These are phyloP conservation scores for Carcinoscorpius rotundicauda DNA, from an alignment of 1,140 invertebrate species.

Conservation along the genomic window DNA sequence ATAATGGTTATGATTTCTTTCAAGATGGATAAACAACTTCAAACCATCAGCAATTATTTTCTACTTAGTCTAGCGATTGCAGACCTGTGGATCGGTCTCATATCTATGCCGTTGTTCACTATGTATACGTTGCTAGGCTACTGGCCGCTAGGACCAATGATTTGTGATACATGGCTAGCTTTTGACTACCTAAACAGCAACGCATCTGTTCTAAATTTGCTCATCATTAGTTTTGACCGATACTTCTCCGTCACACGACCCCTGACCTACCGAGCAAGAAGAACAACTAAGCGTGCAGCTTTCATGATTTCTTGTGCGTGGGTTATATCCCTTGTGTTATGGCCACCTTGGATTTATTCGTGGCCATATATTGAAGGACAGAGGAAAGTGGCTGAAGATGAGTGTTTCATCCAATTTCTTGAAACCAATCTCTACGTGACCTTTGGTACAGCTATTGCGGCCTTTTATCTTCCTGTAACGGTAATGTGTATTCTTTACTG, in stretches of 20 bases:
- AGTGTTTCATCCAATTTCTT: constrained; percentile 45
- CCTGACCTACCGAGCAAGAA: constrained; percentile 41
- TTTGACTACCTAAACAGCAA: constrained; percentile 38
- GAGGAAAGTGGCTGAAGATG: constrained; percentile 34
- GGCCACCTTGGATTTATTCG: constrained; percentile 45
- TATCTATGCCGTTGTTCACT: constrained; percentile 28
- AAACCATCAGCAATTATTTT: constrained; percentile 47
- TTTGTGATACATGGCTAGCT: constrained; percentile 37
- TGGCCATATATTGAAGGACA: constrained; percentile 42
- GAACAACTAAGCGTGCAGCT: constrained; percentile 40
- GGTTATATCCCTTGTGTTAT: constrained; percentile 37
- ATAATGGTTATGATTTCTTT: constrained; percentile 43
- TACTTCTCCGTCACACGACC: constrained; percentile 43
- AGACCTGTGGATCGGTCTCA: constrained; percentile 34
- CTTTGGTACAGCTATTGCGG: constrained; percentile 37
- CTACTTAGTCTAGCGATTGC: constrained; percentile 36
- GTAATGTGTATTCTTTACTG: constrained; percentile 27
- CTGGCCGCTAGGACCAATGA: constrained; percentile 34
- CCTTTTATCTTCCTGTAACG: constrained; percentile 45
- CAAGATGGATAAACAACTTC: constrained; percentile 41
- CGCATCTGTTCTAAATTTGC: constrained; percentile 36
- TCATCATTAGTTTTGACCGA: constrained; percentile 42
- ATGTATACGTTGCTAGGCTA: constrained; percentile 23
- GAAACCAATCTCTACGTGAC: constrained; percentile 41
- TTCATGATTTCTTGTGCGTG: constrained; percentile 38